Evolutionary conservation across 2,888 invertebrate genomes (phyloP).

Genomic region (Synanthedon andrenaeformis): DNA sequence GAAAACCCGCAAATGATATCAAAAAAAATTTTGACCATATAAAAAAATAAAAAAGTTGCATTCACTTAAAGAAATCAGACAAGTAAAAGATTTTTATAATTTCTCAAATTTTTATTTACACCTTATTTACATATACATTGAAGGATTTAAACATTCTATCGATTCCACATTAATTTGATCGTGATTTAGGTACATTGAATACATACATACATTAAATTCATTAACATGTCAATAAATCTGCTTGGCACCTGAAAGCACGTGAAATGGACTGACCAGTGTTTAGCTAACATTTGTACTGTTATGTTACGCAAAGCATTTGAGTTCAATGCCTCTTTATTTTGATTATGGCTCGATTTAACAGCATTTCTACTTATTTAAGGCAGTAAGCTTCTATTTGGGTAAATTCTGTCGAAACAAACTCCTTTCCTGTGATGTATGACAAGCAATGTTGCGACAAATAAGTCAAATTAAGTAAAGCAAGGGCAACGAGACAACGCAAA

Average conservation of each 20-base stretch:
- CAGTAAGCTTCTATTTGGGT: no score
- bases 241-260: slow-evolving; percentile 46
- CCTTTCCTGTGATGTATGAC: no score
- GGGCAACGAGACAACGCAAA: no score
- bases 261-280: slow-evolving; percentile 32
- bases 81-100: slow-evolving; percentile 14
- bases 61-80: neutral
- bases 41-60: no score
- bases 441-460: no score
- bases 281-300: slow-evolving; percentile 33
- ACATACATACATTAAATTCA: slow-evolving; percentile 8
- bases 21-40: no score
- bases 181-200: slow-evolving; percentile 1
- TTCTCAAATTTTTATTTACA: slow-evolving; percentile 52
- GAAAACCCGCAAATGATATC: no score
- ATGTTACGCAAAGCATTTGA: slow-evolving; percentile 10
- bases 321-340: neutral
- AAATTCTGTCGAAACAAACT: no score
- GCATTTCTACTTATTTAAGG: no score
- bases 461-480: no score
- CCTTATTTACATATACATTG: slow-evolving; percentile 34
- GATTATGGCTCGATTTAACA: slow-evolving; percentile 1
- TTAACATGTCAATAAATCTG: slow-evolving; percentile 10
- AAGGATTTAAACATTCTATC: slow-evolving; percentile 8
- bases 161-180: slow-evolving; percentile 10